Evolutionary conservation across 2,888 invertebrate species (phyloP), one percentile per base, ranked within the genome.

Genomic region (Ectropis crepuscularia): DNA sequence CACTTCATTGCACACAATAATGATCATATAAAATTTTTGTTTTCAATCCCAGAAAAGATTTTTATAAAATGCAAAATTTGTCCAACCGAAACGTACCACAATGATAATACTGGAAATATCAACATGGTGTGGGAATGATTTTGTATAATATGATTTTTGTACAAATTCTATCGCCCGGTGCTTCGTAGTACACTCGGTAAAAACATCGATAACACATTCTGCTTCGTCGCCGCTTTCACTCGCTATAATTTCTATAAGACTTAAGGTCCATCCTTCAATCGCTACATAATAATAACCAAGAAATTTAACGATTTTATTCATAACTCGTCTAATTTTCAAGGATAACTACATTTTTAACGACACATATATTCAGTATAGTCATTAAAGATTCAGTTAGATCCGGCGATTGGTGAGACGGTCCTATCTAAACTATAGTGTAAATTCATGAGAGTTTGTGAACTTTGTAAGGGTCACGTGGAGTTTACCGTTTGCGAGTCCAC

Each of bases 401-500:
- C 36, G 12, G 10, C 39, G 50, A 50, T 50, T 8, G 39, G 12
- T 6, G 12, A 12, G 41, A 37, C 2, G 10, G 12, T 38, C 39
- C 39, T 39, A 11, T 4, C 12, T 43, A 68, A 60, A 57, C 47
- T 60, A 61, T 63, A 46, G 37, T 47, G 47, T 59, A 69, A 70
- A 71, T 71, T 75, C 53, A 63, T 67, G 58, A 65, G 70, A 72
- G 67, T 70, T 73, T 65, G 67, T 71, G 72, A 73, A 72, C 66
- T 67, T 68, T 68, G 63, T 69, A 63, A 66, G 71, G 65, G 61
- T 68, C 63, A 61, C 70, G 72, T 72, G 65, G 54, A 71, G 68
- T 69, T 74, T 74, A 65, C 69, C 67, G 72, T 77, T 72, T 73
- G 73, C 72, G 73, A 66, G 72, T 61, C 57, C 65, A 64, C 57